Percentiles rank a stretch among this genome's conserved stretches.
These are phyloP conservation scores for Cynodonichthys magdalenae DNA, from an alignment of 2,797 vertebrate species.

Conservation along the genomic window DNA sequence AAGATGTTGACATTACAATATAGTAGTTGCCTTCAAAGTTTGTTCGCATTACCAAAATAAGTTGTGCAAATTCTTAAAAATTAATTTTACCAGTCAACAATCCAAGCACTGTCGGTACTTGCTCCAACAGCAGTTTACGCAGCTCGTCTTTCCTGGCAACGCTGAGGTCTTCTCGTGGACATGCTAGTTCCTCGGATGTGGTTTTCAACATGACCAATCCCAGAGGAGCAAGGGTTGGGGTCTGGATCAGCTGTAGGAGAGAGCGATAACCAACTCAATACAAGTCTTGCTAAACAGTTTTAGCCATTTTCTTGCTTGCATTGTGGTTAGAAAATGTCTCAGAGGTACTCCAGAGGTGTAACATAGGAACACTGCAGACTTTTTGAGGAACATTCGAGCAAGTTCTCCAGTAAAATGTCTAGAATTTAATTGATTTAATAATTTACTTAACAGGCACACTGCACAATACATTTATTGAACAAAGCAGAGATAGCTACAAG, in stretches of 20 bases:
- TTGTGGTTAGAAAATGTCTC: background rate
- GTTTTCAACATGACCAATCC: constrained; percentile 97
- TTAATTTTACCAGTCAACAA: constrained; percentile 88
- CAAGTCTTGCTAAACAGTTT: background rate
- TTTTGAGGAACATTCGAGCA: background rate
- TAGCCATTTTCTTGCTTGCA: background rate
- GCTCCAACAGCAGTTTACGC: constrained; percentile 93
- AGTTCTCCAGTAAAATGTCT: background rate
- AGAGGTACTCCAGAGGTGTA: background rate
- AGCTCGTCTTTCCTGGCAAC: constrained; percentile 95
- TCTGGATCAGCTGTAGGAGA: constrained; percentile 89
- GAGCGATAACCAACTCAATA: background rate
- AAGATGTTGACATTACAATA: background rate
- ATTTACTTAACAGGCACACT: too few relatives aligned
- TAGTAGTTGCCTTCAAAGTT: background rate
- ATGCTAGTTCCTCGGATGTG: constrained; percentile 96
- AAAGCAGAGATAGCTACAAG: too few relatives aligned
- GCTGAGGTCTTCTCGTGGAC: constrained; percentile 94
- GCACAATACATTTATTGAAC: too few relatives aligned
- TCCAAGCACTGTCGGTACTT: constrained; percentile 93
- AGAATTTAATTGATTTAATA: background rate
- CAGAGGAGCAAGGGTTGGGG: constrained; percentile 88
- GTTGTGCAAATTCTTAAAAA: background rate
- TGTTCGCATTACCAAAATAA: background rate
- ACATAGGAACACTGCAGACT: background rate